Conservation (phyloP, 2,888 invertebrate genomes). For the Harmothoe impar region DNA sequence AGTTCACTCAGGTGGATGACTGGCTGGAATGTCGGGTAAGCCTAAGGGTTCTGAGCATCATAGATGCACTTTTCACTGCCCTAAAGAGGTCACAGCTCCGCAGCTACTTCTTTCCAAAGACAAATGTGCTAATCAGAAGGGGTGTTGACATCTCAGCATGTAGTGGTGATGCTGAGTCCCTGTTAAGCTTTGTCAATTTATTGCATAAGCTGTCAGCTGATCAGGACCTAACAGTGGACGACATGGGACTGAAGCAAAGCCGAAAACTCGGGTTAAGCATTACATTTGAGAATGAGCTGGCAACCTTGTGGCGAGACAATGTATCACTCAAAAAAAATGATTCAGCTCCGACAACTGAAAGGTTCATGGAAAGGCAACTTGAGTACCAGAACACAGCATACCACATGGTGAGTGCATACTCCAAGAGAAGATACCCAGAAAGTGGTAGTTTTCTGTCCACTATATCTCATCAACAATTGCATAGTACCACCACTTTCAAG, state of each 20-base stretch:
- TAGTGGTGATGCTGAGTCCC: neutral
- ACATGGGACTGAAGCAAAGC: neutral
- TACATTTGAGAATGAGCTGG: neutral
- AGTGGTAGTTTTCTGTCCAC: neutral
- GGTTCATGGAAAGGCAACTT: neutral
- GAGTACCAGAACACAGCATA: neutral
- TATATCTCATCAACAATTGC: neutral
- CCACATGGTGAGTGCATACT: neutral
- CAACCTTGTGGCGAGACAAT: neutral
- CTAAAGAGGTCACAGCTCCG: neutral
- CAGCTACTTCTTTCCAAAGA: slow-evolving; percentile 6
- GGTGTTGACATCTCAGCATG: neutral
- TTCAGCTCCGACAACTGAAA: neutral
- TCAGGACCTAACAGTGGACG: neutral
- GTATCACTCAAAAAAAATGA: neutral
- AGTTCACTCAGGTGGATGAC: slow-evolving; percentile 8
- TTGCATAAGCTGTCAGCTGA: neutral
- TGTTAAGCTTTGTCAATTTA: neutral
- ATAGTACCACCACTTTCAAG: neutral
- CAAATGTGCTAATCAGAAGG: neutral
- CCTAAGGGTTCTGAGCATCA: neutral
- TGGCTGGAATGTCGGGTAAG: slow-evolving; percentile 21
- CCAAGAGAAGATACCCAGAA: neutral
- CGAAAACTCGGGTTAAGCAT: neutral
- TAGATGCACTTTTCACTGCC: neutral